Conservation (phyloP, 2,888 invertebrate genomes). For the Griposia aprilina region DNA sequence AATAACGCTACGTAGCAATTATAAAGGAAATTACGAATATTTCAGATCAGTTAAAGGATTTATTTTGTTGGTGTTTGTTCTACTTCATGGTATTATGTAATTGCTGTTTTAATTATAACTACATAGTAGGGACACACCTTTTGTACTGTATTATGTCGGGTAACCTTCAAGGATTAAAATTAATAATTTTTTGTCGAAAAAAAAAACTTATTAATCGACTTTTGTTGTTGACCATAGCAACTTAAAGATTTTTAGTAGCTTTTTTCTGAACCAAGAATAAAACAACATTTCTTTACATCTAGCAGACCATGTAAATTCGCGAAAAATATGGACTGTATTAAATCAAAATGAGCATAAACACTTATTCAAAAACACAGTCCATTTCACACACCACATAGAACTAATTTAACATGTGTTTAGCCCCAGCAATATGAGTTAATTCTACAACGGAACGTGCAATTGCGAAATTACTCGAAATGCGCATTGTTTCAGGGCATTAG, state of each 20-base stretch:
- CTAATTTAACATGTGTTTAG: neutral
- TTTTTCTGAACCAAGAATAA: neutral
- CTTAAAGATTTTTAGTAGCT: too few species aligned
- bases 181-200: too few species aligned
- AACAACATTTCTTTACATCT: neutral
- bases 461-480: constrained; percentile 28
- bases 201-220: neutral
- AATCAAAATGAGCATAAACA: neutral
- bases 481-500: constrained; percentile 31
- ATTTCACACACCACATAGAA: neutral
- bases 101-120: constrained; percentile 1
- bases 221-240: neutral
- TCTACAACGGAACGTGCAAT: constrained; percentile 8
- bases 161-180: too few species aligned
- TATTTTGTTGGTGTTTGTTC: constrained; percentile 18
- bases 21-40: constrained; percentile 9
- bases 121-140: neutral
- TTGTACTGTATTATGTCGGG: too few species aligned
- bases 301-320: neutral
- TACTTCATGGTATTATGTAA: neutral
- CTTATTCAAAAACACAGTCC: neutral
- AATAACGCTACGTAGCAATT: constrained; percentile 5
- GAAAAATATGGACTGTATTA: neutral
- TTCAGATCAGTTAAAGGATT: constrained; percentile 12
- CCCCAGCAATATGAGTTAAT: constrained; percentile 17